phyloP scores from a whole-genome alignment of 1,140 invertebrate species.

The Thaumatotibia leucotreta region DNA sequence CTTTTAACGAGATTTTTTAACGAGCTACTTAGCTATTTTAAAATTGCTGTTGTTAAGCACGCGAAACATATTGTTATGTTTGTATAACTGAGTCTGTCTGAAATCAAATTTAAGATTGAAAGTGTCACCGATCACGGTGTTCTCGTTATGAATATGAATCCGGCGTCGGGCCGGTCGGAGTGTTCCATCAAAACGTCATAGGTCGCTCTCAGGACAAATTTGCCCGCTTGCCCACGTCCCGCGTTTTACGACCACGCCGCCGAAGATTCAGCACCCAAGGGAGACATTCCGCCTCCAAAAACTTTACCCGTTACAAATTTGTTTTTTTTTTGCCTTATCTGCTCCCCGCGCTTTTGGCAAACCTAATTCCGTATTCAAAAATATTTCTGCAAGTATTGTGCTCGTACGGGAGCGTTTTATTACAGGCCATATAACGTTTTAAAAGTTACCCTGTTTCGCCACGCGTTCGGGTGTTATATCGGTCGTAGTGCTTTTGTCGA shows the following conservation, averaged over 20 bases:
- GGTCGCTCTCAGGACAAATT: slow-evolving; percentile 74
- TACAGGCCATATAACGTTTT: slow-evolving; percentile 73
- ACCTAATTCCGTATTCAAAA: slow-evolving; percentile 77
- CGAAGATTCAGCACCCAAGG: slow-evolving; percentile 74
- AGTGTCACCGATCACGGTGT: slow-evolving; percentile 36
- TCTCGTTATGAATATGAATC: slow-evolving; percentile 73
- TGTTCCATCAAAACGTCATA: slow-evolving; percentile 75
- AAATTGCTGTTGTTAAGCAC: background rate
- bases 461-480: slow-evolving; percentile 35
- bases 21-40: slow-evolving; percentile 11
- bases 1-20: slow-evolving; percentile 46
- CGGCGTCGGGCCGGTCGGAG: slow-evolving; percentile 60
- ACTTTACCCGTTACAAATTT: slow-evolving; percentile 77
- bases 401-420: slow-evolving; percentile 72
- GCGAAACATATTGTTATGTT: background rate
- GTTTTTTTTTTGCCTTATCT: slow-evolving; percentile 76
- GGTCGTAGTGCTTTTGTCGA: slow-evolving; percentile 33
- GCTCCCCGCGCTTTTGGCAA: slow-evolving; percentile 71
- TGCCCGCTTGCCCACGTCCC: slow-evolving; percentile 71
- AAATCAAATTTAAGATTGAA: slow-evolving; percentile 39
- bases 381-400: slow-evolving; percentile 75
- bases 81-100: background rate
- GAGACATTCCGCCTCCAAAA: slow-evolving; percentile 74
- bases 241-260: slow-evolving; percentile 70
- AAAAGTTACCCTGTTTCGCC: slow-evolving; percentile 69